Evolutionary conservation across 2,888 invertebrate genomes (phyloP), one percentile per base, ranked within the genome.

Genomic region (Megalurothrips usitatus): DNA sequence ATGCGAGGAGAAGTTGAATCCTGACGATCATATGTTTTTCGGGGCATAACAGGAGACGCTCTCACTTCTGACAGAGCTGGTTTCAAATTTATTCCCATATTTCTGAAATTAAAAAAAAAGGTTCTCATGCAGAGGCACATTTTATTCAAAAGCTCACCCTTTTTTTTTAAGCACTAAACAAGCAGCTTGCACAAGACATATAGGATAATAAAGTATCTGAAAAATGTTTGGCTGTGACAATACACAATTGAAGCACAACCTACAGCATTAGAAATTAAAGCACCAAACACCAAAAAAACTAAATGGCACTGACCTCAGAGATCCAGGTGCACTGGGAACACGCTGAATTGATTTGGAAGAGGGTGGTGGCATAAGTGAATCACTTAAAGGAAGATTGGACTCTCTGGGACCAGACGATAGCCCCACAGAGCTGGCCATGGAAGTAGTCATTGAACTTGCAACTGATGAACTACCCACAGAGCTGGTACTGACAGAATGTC

Each of bases 321-420:
- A 92, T 84, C 93, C 93, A 9, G 94, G 93, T 78, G 94, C 93
- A 86, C 93, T 94, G 83, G 94, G 94, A 81, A 94, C 90, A 87
- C 89, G 90, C 85, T 88, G 91, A 84, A 88, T 89, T 85, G 86
- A 81, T 43, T 81, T 78, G n/a, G 81, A 75, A 80, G 82, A 83
- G 80, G 81, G 83, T 63, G 68, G 68, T 11, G 68, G 68, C 68
- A 68, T 68, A 4, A 68, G 68, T 23, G 68, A 68, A 23, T 68
- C 68, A 68, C 68, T 68, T 0, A 23, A 23, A 11, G 68, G n/a
- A 23, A 23, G 68, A 11, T 23, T 23, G 11, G 68, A 11, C 11
- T 68, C 68, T 23, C 68, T n/a, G 23, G 23, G 68, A 4, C 68
- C 68, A n/a, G 68, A 23, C 6, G 68, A 23, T 6, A 68, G 26